Percentiles rank a stretch among this genome's conserved stretches.
Evolutionary conservation across 2,113 vertebrate genomes (phyloP).

Genomic region (Tiliqua scincoides): DNA sequence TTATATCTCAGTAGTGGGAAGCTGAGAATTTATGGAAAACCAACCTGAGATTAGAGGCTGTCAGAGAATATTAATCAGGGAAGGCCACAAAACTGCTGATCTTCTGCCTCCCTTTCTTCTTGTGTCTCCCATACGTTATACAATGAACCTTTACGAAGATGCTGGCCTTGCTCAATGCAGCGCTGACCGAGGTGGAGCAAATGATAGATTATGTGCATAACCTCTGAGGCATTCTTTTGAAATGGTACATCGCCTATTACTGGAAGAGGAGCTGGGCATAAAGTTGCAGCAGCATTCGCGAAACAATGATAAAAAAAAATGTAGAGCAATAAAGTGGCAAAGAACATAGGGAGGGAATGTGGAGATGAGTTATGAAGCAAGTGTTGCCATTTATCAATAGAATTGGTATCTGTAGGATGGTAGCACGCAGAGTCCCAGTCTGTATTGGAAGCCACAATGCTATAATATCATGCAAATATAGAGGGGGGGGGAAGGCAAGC

Average conservation of each 20-base stretch:
- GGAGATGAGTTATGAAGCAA: not conserved
- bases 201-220: constrained; percentile 28
- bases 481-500: too few relatives aligned
- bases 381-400: not conserved
- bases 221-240: constrained; percentile 3
- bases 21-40: not conserved
- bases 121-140: constrained; percentile 32
- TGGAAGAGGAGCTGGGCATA: constrained; percentile 2
- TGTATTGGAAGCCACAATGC: not conserved
- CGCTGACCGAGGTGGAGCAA: constrained; percentile 31
- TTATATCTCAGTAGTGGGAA: not conserved
- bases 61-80: not conserved
- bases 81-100: constrained; percentile 16
- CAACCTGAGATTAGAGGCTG: constrained; percentile 8
- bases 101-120: constrained; percentile 13
- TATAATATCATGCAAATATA: not conserved
- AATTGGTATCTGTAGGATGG: not conserved
- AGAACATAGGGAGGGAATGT: not conserved
- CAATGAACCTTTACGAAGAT: constrained; percentile 19
- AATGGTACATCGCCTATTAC: constrained; percentile 6
- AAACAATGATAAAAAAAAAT: not conserved
- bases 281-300: constrained; percentile 20
- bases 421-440: not conserved
- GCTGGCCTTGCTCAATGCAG: constrained; percentile 19
- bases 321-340: constrained; percentile 10